phyloP scores from a whole-genome alignment of 2,888 invertebrate species.

The Helobdella robusta region DNA sequence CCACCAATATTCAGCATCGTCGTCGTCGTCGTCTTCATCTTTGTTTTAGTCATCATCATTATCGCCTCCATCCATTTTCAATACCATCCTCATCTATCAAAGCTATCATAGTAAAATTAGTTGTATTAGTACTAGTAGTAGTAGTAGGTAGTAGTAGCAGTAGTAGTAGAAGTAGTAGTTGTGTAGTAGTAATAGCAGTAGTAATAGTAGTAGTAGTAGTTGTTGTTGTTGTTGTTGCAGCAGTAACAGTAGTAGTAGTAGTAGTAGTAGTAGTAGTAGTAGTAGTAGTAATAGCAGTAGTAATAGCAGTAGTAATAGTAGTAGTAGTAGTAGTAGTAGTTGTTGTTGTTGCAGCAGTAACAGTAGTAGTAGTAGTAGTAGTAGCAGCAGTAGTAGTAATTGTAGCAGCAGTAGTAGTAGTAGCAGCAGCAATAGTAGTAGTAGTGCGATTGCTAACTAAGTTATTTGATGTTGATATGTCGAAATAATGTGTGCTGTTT shows the following conservation, averaged over 20 bases:
- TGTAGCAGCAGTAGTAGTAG: constrained; percentile 5
- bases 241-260: constrained; percentile 6
- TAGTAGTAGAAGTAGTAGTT: too few species aligned
- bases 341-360: constrained; percentile 10
- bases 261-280: constrained; percentile 13
- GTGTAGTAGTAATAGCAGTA: constrained; percentile 1
- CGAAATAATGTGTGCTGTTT: background rate
- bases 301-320: constrained; percentile 8
- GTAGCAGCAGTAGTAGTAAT: constrained; percentile 9
- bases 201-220: constrained; percentile 12
- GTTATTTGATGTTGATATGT: background rate
- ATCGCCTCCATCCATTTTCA: too few species aligned
- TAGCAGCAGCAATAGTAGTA: constrained; percentile 15
- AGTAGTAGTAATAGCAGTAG: constrained; percentile 21
- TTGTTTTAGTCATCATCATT: too few species aligned
- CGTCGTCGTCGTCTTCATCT: too few species aligned
- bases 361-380: constrained; percentile 17
- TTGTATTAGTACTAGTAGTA: background rate
- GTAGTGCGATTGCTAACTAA: background rate
- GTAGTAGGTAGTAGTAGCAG: too few species aligned
- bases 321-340: constrained; percentile 13
- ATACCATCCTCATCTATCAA: too few species aligned
- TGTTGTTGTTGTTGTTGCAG: constrained; percentile 6
- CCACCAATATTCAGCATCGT: too few species aligned
- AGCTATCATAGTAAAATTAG: background rate